Evolutionary conservation across 2,113 vertebrate genomes (phyloP).

Genomic region (Otus sunia): DNA sequence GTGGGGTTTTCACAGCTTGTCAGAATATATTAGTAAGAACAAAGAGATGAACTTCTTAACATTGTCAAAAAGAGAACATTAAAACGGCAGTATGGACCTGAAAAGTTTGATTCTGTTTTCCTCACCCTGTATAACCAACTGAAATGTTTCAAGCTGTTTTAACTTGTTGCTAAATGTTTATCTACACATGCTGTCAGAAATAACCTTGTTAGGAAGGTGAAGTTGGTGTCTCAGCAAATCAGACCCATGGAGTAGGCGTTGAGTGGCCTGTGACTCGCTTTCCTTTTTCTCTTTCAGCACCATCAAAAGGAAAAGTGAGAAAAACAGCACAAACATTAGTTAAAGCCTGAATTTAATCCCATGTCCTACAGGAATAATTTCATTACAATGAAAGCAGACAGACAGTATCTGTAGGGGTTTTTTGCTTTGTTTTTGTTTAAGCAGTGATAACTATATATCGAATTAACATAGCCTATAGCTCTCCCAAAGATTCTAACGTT

Average conservation of each 20-base stretch:
- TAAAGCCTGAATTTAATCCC: conserved; percentile 75
- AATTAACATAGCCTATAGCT: conserved; percentile 53
- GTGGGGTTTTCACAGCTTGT: conserved; percentile 53
- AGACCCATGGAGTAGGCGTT: conserved; percentile 86
- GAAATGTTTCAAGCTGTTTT: conserved; percentile 68
- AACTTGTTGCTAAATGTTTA: conserved; percentile 82
- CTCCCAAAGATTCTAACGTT: conserved; percentile 47
- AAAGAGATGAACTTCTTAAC: conserved; percentile 17
- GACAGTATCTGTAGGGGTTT: conserved; percentile 64
- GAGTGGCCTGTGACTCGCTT: conserved; percentile 87
- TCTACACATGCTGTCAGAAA: conserved; percentile 95
- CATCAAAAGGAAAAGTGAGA: conserved; percentile 93
- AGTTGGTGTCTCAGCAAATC: conserved; percentile 91
- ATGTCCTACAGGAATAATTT: conserved; percentile 79
- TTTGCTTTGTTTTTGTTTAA: conserved; percentile 32
- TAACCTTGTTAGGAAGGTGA: conserved; percentile 92
- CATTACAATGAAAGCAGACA: conserved; percentile 78
- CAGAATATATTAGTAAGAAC: conserved; percentile 39
- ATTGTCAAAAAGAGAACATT: conserved; percentile 26
- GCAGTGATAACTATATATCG: conserved; percentile 57
- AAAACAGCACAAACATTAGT: conserved; percentile 93
- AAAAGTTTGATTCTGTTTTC: conserved; percentile 20
- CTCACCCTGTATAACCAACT: conserved; percentile 60
- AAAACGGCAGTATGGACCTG: conserved; percentile 8
- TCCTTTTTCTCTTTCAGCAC: conserved; percentile 90